Evolutionary conservation across 2,888 invertebrate species (phyloP).

Genomic region (Hofmannophila pseudospretella): DNA sequence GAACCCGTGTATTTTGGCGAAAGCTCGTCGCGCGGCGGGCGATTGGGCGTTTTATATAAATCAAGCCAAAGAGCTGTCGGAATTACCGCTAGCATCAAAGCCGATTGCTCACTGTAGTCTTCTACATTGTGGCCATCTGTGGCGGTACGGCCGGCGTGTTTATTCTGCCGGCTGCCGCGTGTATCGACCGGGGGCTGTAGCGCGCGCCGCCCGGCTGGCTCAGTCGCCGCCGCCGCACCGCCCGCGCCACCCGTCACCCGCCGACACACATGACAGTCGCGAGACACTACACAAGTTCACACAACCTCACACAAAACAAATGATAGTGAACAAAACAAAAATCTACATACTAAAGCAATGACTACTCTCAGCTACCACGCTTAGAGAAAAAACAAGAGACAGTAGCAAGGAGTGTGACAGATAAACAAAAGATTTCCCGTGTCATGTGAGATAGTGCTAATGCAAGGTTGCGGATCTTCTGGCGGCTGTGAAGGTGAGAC

Average conservation of each 20-base stretch:
- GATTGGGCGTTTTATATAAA: too few relatives aligned
- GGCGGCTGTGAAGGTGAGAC: conserved; percentile 66
- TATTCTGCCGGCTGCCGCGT: conserved; percentile 74
- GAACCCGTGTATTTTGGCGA: too few relatives aligned
- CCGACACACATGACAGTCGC: conserved; percentile 51
- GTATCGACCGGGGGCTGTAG: conserved; percentile 64
- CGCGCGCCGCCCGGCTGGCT: conserved; percentile 35
- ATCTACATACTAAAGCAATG: too few relatives aligned
- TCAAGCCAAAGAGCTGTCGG: too few relatives aligned
- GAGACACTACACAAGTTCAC: too few relatives aligned
- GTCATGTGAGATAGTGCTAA: conserved; percentile 50
- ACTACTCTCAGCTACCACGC: conserved; percentile 7
- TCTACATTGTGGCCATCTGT: too few relatives aligned
- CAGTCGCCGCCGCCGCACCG: conserved; percentile 52
- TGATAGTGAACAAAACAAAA: background rate
- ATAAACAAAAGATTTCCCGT: conserved; percentile 35
- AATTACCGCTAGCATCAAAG: too few relatives aligned
- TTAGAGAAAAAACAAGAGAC: conserved; percentile 1
- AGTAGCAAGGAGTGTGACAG: conserved; percentile 19
- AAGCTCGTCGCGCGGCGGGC: too few relatives aligned
- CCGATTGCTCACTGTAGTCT: too few relatives aligned
- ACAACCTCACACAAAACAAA: conserved; percentile 15
- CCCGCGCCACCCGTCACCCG: conserved; percentile 35
- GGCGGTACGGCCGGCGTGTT: too few relatives aligned
- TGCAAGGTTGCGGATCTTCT: conserved; percentile 40